Percentiles rank a stretch among this genome's conserved stretches.
Evolutionary conservation across 1,140 invertebrate genomes (phyloP).

Genomic region (Gyrodactylus bullatarudis): DNA sequence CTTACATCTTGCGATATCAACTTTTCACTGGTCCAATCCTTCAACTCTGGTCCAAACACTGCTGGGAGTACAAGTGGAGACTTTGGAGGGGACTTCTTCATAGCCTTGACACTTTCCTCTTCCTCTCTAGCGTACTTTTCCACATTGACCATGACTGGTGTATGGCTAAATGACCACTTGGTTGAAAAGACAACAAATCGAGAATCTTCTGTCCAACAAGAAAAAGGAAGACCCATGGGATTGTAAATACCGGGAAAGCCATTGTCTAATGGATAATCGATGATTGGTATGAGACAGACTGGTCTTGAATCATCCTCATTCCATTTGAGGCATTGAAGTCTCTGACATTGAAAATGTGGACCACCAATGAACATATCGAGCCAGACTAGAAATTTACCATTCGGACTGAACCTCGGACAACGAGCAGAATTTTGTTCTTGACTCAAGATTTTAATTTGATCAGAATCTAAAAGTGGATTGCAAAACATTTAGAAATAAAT

Average conservation of each 20-base stretch:
- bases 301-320: not conserved
- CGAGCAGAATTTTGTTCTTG: not conserved
- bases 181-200: not conserved
- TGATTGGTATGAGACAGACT: not conserved
- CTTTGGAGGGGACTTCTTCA: no score
- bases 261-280: not conserved
- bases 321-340: not conserved
- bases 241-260: not conserved
- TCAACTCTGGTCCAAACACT: no score
- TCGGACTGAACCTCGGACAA: not conserved
- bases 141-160: not conserved
- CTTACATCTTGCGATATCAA: no score
- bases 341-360: constrained; percentile 1
- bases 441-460: not conserved
- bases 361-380: not conserved
- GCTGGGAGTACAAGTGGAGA: no score
- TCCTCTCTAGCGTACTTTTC: no score
- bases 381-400: not conserved
- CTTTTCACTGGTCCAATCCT: no score
- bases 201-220: not conserved
- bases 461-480: not conserved
- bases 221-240: not conserved
- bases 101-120: no score
- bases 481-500: not conserved
- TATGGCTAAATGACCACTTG: not conserved